Evolutionary conservation across 2,113 vertebrate genomes (phyloP).

Genomic region (Macroglossus sobrinus): DNA sequence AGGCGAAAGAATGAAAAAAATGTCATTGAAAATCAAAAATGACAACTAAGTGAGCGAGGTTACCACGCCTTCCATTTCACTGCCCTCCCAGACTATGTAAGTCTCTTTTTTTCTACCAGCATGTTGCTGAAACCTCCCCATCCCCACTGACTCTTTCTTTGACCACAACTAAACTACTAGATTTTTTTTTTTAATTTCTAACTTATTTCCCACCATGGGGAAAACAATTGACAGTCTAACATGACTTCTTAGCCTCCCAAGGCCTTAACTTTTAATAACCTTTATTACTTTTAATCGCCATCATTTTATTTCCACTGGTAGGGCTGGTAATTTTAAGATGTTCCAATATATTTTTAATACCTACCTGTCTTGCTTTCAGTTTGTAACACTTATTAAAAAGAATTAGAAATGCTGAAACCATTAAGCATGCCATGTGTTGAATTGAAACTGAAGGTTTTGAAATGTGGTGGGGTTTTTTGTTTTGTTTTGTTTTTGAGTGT

Average conservation of each 20-base stretch:
- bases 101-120: constrained; percentile 68
- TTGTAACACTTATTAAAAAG: constrained; percentile 67
- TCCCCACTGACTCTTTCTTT: constrained; percentile 54
- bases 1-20: constrained; percentile 75
- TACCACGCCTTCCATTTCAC: constrained; percentile 70
- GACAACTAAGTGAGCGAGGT: constrained; percentile 73
- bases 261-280: constrained; percentile 68
- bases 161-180: constrained; percentile 44
- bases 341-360: constrained; percentile 65
- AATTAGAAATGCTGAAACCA: constrained; percentile 42
- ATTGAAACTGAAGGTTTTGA: constrained; percentile 46
- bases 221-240: constrained; percentile 70
- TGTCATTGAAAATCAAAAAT: constrained; percentile 77
- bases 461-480: not conserved
- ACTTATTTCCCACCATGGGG: constrained; percentile 44
- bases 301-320: constrained; percentile 54
- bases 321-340: constrained; percentile 60
- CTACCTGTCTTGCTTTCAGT: constrained; percentile 64
- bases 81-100: constrained; percentile 67
- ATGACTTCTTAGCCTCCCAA: constrained; percentile 54
- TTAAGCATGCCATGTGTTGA: constrained; percentile 66
- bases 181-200: constrained; percentile 64
- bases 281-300: constrained; percentile 62
- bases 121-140: constrained; percentile 55
- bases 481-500: not conserved